A percentile compares a stretch with the other conserved stretches of the same genome.
Evolutionary conservation across 1,140 invertebrate species (phyloP).

Genomic region (Popillia japonica): DNA sequence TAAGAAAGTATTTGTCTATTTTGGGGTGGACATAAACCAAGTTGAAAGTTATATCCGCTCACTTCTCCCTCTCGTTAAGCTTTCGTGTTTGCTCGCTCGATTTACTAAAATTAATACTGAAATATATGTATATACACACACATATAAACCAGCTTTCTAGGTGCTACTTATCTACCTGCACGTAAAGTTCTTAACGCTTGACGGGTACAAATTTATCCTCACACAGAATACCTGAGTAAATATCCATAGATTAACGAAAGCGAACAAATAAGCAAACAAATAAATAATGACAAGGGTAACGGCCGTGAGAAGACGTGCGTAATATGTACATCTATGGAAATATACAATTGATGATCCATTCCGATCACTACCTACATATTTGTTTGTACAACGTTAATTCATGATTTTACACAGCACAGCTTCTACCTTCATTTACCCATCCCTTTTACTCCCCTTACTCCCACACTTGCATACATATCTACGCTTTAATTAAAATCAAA

Average conservation of each 20-base stretch:
- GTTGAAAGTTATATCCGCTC: not conserved
- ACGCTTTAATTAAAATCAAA: too few species aligned
- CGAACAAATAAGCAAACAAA: not conserved
- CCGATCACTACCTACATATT: not conserved
- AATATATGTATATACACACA: not conserved
- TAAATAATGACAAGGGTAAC: not conserved
- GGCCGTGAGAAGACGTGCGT: not conserved
- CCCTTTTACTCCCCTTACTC: too few species aligned
- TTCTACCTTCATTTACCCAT: too few species aligned
- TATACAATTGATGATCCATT: not conserved
- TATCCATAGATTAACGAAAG: not conserved
- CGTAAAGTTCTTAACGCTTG: constrained; percentile 1
- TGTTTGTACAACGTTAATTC: not conserved
- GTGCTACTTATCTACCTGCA: constrained; percentile 1
- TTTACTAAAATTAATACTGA: constrained; percentile 12
- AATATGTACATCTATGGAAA: not conserved
- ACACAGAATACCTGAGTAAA: not conserved
- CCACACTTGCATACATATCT: too few species aligned
- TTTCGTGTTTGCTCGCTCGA: not conserved
- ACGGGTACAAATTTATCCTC: not conserved
- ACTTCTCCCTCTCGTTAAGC: too few species aligned
- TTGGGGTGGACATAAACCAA: constrained; percentile 5
- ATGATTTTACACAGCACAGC: too few species aligned
- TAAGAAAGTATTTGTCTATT: not conserved
- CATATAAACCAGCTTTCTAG: not conserved